Evolutionary conservation across 2,888 invertebrate species (phyloP), one percentile per base, ranked within the genome.

Genomic region (Harmothoe impar): DNA sequence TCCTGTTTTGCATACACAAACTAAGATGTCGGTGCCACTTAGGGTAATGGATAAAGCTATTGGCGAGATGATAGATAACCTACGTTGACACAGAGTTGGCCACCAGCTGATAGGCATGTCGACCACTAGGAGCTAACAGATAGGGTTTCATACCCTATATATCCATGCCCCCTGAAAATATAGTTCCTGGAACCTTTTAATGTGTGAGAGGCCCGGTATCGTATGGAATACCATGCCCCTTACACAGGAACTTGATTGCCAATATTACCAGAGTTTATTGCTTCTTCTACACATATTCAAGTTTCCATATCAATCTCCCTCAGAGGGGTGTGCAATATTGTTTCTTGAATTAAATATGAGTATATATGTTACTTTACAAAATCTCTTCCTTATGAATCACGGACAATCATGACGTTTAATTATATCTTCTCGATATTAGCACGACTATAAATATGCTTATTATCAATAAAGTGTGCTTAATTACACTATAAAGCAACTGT

Each of bases 1-100:
- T 43, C 81, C 81, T 81, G 81, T 35, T 35, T 81, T 81, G 81
- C 81, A 81, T 81, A 81, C 81, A 81, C 81, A 81, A 81, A 81
- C 81, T 43, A 81, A 81, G 81, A 81, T 81, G 81, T 81, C 81
- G 81, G 23, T 10, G 33, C 81, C 81, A 81, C 81, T 81, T 81
- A 81, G 81, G 81, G n/a, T 81, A 81, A 81, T 81, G 81, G 81
- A 35, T 81, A 43, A 23, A 81, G 81, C 81, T 43, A 81, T 81
- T 81, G 81, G 81, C 0, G 81, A 43, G 81, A 43, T 81, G 81
- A 81, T 35, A 81, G 81, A 81, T 81, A 81, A 81, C 81, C 81
- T 43, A 35, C 5, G 5, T 25, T 35, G 81, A 81, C 35, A 35
- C 81, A 20, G 33, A 23, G 15, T 10, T 29, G 25, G 43, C 5